Evolutionary conservation across 2,888 invertebrate species (phyloP).

Genomic region (Dexiosoma caninum): DNA sequence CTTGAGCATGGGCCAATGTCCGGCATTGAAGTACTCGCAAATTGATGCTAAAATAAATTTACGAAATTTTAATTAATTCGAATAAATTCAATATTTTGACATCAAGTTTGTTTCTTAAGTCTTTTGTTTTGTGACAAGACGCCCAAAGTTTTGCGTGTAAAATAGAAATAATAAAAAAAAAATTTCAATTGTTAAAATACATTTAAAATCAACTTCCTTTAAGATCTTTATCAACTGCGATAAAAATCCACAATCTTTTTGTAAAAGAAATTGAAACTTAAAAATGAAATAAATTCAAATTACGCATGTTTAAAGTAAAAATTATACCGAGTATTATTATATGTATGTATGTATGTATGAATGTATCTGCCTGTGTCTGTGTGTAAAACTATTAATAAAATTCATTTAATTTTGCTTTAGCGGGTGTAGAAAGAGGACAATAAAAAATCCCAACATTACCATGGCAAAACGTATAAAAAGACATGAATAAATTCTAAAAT

Average conservation of each 20-base stretch:
- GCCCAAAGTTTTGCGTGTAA: not conserved
- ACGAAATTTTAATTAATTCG: not conserved
- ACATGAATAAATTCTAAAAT: not conserved
- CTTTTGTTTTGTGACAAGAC: not conserved
- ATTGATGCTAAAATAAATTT: not conserved
- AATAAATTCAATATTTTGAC: not conserved
- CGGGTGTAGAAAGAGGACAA: slow-evolving; percentile 56
- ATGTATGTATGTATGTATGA: not conserved
- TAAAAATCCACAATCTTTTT: not conserved
- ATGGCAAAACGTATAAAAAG: not conserved
- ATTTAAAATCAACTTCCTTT: slow-evolving; percentile 25
- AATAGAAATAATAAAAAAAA: not conserved
- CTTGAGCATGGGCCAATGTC: no score
- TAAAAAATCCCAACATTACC: slow-evolving; percentile 50
- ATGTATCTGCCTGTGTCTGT: not conserved
- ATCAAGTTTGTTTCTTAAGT: slow-evolving; percentile 10
- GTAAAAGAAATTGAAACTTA: not conserved
- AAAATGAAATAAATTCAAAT: slow-evolving; percentile 51
- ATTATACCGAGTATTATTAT: no score
- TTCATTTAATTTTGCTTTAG: slow-evolving; percentile 18
- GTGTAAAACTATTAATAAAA: not conserved
- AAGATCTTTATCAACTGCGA: slow-evolving; percentile 30
- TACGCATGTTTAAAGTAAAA: slow-evolving; percentile 51
- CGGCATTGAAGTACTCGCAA: not conserved
- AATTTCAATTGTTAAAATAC: slow-evolving; percentile 29